A percentile compares a stretch with the other conserved stretches of the same genome.
Conservation (phyloP, 2,888 invertebrate species). For the Ariolimax columbianus region DNA sequence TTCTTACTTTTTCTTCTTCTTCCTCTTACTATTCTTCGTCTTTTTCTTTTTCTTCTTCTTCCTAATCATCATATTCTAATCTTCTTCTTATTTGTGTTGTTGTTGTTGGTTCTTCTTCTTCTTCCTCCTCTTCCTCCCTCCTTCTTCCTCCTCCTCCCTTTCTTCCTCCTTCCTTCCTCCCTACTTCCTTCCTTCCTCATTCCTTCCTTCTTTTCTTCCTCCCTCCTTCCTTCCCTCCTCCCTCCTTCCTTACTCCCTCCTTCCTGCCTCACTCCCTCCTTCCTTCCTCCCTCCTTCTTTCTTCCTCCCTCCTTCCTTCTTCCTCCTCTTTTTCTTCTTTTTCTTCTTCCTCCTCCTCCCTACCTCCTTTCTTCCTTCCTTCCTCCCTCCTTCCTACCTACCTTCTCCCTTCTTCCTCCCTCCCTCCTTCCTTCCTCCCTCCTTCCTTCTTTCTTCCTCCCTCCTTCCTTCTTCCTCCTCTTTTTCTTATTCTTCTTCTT, state of each 20-base stretch:
- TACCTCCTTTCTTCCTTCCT: too few species aligned
- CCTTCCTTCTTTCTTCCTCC: not conserved
- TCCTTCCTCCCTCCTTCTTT: not conserved
- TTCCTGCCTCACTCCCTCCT: not conserved
- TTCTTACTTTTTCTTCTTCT: not conserved
- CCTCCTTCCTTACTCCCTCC: slow-evolving; percentile 4
- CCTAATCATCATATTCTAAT: too few species aligned
- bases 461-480: not conserved
- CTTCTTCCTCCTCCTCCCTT: not conserved
- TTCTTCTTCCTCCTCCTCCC: too few species aligned
- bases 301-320: slow-evolving; percentile 12
- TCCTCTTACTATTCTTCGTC: too few species aligned
- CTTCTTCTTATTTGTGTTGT: too few species aligned
- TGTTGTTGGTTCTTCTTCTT: too few species aligned
- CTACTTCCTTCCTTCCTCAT: too few species aligned
- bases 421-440: not conserved
- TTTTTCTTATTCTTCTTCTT: too few species aligned
- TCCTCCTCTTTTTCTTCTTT: not conserved
- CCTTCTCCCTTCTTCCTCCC: not conserved
- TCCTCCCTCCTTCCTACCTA: too few species aligned
- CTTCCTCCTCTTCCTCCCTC: not conserved
- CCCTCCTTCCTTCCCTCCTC: not conserved
- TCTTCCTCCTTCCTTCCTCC: too few species aligned
- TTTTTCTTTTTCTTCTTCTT: too few species aligned
- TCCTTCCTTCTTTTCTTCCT: not conserved